phyloP scores from a whole-genome alignment of 1,140 invertebrate species.

The Heliconius eleuchia region DNA sequence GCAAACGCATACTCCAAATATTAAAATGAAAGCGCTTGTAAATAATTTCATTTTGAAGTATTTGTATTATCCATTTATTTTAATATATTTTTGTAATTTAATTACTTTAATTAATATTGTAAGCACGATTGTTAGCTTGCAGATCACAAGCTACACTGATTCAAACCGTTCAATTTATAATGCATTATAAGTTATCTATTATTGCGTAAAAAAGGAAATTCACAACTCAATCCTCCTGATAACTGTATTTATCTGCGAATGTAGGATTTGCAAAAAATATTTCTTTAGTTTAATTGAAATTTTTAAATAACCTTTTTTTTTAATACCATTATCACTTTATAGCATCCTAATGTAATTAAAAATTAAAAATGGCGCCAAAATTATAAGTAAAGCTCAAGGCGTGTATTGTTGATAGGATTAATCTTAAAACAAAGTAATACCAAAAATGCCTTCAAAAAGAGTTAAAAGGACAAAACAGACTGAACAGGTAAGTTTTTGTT shows the following conservation, averaged over 20 bases:
- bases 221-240: conserved; percentile 57
- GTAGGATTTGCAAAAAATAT: conserved; percentile 43
- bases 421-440: not conserved
- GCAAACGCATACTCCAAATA: conserved; percentile 49
- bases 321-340: not conserved
- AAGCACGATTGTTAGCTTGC: conserved; percentile 48
- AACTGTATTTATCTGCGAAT: conserved; percentile 51
- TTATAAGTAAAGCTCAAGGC: not conserved
- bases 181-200: conserved; percentile 39
- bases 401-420: not conserved
- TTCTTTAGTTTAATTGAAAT: not conserved
- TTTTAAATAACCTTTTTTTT: not conserved
- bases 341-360: not conserved
- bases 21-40: conserved; percentile 51
- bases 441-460: not conserved
- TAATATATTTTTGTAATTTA: conserved; percentile 21
- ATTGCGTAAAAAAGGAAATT: conserved; percentile 56
- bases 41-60: conserved; percentile 56
- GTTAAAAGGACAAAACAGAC: not conserved
- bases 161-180: conserved; percentile 42
- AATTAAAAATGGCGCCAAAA: not conserved
- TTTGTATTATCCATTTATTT: conserved; percentile 38
- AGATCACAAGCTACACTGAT: conserved; percentile 58
- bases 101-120: not conserved
- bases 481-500: not conserved